phyloP scores from a whole-genome alignment of 2,888 invertebrate species.

The Notodonta dromedarius region DNA sequence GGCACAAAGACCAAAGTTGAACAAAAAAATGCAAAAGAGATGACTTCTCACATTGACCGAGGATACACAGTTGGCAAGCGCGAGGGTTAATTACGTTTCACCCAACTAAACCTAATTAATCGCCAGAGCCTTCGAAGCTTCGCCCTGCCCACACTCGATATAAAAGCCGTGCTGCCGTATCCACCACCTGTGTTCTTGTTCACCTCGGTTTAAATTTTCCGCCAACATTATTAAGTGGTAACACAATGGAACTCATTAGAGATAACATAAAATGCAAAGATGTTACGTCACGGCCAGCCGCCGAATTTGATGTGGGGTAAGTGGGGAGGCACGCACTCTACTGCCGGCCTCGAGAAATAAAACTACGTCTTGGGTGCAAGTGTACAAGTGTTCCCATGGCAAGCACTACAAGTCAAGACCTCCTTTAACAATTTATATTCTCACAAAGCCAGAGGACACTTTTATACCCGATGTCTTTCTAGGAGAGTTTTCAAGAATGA shows the following conservation, averaged over 20 bases:
- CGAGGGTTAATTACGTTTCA: slow-evolving; percentile 50
- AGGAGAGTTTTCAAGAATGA: too few relatives aligned
- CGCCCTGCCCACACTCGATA: slow-evolving; percentile 39
- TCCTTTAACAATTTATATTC: slow-evolving; percentile 42
- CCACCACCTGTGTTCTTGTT: slow-evolving; percentile 58
- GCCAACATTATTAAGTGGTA: slow-evolving; percentile 35
- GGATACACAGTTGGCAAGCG: slow-evolving; percentile 45
- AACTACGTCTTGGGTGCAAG: slow-evolving; percentile 26
- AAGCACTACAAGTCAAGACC: slow-evolving; percentile 28
- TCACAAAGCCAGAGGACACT: slow-evolving; percentile 45
- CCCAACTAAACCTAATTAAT: slow-evolving; percentile 62
- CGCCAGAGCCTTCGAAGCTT: slow-evolving; percentile 39
- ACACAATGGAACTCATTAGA: slow-evolving; percentile 30
- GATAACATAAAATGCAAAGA: slow-evolving; percentile 30
- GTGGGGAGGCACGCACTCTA: slow-evolving; percentile 13
- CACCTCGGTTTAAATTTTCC: slow-evolving; percentile 42
- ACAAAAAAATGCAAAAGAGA: background rate
- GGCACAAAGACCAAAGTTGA: background rate
- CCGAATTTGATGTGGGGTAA: slow-evolving; percentile 35
- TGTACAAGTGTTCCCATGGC: slow-evolving; percentile 13
- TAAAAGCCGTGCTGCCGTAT: slow-evolving; percentile 52
- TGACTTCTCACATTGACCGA: slow-evolving; percentile 1
- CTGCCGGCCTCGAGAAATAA: slow-evolving; percentile 22
- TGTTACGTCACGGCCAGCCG: slow-evolving; percentile 25
- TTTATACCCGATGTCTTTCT: slow-evolving; percentile 22